These are phyloP conservation scores for Porites divaricata DNA, from an alignment of 92 coral and sea anemone species.

Conservation along the genomic window DNA sequence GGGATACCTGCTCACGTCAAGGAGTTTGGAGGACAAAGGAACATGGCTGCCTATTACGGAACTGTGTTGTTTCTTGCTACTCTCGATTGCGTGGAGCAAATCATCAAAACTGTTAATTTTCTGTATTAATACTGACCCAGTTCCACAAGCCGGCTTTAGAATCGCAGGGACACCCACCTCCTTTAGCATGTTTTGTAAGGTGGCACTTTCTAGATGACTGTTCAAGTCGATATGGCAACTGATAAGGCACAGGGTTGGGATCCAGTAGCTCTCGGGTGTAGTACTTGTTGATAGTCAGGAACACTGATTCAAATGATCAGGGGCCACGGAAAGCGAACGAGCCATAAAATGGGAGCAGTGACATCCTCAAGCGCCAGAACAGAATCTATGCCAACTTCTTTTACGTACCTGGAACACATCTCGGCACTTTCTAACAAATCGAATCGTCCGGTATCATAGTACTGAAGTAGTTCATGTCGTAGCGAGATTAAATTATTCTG, in stretches of 20 bases:
- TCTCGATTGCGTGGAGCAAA: not conserved
- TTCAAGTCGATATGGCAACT: not conserved
- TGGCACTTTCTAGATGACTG: not conserved
- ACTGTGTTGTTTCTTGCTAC: not conserved
- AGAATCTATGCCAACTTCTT: not conserved
- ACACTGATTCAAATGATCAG: conserved; percentile 7
- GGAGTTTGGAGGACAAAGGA: not conserved
- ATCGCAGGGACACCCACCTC: conserved; percentile 6
- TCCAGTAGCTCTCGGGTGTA: conserved; percentile 2
- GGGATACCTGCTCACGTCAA: not conserved
- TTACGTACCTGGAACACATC: not conserved
- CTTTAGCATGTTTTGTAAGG: not conserved
- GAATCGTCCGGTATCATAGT: not conserved
- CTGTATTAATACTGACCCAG: not conserved
- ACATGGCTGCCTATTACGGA: not conserved
- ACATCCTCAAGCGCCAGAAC: conserved; percentile 7
- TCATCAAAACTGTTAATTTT: not conserved
- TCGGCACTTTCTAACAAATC: not conserved
- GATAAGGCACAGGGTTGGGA: not conserved
- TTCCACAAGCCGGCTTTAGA: not conserved
- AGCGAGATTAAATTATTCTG: not conserved
- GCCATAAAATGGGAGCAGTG: not conserved
- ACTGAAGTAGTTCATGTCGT: not conserved
- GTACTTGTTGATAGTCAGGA: not conserved
- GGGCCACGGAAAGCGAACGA: not conserved